Base-by-base conservation (phyloP, 2,797 vertebrate genomes). In the Holocentrus rufus region DNA sequence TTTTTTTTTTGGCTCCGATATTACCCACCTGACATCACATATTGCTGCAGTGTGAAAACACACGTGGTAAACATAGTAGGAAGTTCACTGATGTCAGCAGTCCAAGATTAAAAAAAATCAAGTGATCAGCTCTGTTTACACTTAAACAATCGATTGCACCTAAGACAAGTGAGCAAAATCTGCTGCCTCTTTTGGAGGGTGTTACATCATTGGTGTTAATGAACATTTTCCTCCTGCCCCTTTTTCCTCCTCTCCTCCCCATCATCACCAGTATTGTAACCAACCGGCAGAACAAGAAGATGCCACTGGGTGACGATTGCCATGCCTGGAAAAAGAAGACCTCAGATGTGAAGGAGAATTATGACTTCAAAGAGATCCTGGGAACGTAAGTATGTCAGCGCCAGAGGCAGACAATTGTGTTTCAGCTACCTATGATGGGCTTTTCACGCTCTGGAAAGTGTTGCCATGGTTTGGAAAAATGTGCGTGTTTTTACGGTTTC, bases 251-350 rank as follows among this genome's bases (percentile, higher is more conserved):
- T 65, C 67, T 52, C 81, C 74, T 61, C 31, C 34, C 53, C 54
- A 27, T 36, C 67, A 47, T 84, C 73, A 71, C 74, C 82, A 93
- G 92, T 80, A 89, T 92, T 79, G 89, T 92, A 77, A 85, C 83
- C 59, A 92, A 94, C 68, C 92, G 85, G 68, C 89, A 90, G 87
- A 91, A 85, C 78, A 92, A 89, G 82, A 94, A 93, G 91, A 95
- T 95, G 94, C 94, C 94, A 11, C 82, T 95, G 88, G 94, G 90
- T 82, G 93, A 95, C 20, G 93, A 95, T 20, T 88, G 88, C 90
- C 92, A 91, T 76, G 85, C 83, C 61, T 94, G 94, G 94, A 95
- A 94, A 87, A 95, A 94, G 89, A 95, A 93, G 89, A 93, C 92
- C 6, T 82, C 90, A 0, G 93, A 93, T 50, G 90, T 95, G 82